Evolutionary conservation across 2,888 invertebrate species (phyloP).

Genomic region (Polydrusus cervinus): DNA sequence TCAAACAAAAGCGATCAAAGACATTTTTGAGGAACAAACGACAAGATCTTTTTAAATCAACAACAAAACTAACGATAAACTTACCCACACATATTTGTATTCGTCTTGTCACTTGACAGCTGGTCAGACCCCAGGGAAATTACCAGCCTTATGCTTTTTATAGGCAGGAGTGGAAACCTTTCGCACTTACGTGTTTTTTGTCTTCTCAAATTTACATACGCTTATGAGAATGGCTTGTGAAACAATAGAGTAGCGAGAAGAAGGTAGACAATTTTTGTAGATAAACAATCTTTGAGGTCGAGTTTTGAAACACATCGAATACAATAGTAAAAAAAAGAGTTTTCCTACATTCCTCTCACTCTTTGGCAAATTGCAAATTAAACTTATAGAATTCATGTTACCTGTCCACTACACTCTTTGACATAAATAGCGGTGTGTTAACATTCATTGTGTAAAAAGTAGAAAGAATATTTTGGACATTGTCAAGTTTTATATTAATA

Average conservation of each 20-base stretch:
- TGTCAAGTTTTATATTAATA: too few species aligned
- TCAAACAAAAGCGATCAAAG: too few species aligned
- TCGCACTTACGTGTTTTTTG: slow-evolving; percentile 39
- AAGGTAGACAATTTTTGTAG: slow-evolving; percentile 7
- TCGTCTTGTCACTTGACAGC: slow-evolving; percentile 39
- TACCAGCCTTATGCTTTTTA: slow-evolving; percentile 44
- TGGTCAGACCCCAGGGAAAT: slow-evolving; percentile 46
- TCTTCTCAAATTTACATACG: slow-evolving; percentile 40
- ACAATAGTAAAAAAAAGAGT: background rate
- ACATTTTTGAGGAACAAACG: background rate
- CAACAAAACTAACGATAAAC: slow-evolving; percentile 18
- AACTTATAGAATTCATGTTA: too few species aligned
- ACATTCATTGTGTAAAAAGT: too few species aligned
- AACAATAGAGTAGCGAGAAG: slow-evolving; percentile 4
- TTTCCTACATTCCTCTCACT: background rate
- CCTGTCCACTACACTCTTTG: too few species aligned
- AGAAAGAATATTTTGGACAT: too few species aligned
- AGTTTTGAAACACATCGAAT: background rate
- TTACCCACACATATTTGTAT: slow-evolving; percentile 23
- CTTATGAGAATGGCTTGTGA: slow-evolving; percentile 30
- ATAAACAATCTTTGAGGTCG: background rate
- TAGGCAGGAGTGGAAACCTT: slow-evolving; percentile 33
- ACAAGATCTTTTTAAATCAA: slow-evolving; percentile 3
- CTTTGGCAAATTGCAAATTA: background rate
- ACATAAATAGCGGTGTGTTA: too few species aligned